Percentiles rank a stretch among this genome's conserved stretches.
phyloP scores from a whole-genome alignment of 2,888 invertebrate species.

The Dermolepida albohirtum region DNA sequence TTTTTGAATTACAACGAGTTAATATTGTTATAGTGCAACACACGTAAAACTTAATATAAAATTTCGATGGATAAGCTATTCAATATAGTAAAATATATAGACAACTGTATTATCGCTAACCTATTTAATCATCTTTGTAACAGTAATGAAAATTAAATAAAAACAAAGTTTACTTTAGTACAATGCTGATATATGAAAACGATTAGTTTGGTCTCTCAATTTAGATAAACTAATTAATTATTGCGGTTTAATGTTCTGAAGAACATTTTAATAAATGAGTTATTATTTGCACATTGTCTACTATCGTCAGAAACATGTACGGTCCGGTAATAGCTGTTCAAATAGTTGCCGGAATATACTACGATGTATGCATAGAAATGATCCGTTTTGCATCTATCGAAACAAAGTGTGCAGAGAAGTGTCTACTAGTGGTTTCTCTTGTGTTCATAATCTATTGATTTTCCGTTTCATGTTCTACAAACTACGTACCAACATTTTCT shows the following conservation, averaged over 20 bases:
- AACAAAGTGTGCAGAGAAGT: background rate
- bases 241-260: slow-evolving; percentile 19
- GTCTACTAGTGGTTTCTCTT: slow-evolving; percentile 19
- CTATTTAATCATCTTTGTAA: too few species aligned
- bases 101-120: too few species aligned
- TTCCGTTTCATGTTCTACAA: slow-evolving; percentile 31
- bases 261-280: slow-evolving; percentile 25
- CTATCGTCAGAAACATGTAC: background rate
- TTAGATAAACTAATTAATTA: slow-evolving; percentile 27
- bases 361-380: slow-evolving; percentile 25
- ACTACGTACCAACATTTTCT: slow-evolving; percentile 5
- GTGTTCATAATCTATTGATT: slow-evolving; percentile 34
- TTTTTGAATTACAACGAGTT: too few species aligned
- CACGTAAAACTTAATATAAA: too few species aligned
- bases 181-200: background rate
- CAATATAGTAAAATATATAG: too few species aligned
- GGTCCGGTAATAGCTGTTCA: slow-evolving; percentile 22
- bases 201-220: slow-evolving; percentile 8
- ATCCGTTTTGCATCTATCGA: slow-evolving; percentile 16
- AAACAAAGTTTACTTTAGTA: too few species aligned
- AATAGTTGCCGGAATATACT: slow-evolving; percentile 15
- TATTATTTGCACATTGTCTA: slow-evolving; percentile 22
- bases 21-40: too few species aligned
- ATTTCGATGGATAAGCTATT: too few species aligned
- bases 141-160: too few species aligned